These are phyloP conservation scores for Isoperla grammatica DNA, from an alignment of 2,888 invertebrate genomes.

Conservation along the genomic window DNA sequence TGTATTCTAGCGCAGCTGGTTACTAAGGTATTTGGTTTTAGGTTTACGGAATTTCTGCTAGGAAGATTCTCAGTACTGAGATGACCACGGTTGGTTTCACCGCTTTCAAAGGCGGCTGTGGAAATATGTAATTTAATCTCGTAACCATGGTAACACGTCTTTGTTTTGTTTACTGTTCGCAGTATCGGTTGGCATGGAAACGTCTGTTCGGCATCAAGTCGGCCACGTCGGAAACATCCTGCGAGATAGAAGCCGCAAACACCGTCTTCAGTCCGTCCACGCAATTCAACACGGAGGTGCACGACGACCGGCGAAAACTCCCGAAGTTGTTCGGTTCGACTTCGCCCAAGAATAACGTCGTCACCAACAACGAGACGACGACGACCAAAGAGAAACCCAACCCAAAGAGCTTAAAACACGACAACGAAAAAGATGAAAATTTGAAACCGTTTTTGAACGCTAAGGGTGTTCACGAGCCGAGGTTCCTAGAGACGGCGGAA, in stretches of 20 bases:
- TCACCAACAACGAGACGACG: too few relatives aligned
- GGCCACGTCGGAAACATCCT: conserved; percentile 19
- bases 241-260: conserved; percentile 24
- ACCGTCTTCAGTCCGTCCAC: conserved; percentile 25
- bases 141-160: too few relatives aligned
- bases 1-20: too few relatives aligned
- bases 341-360: too few relatives aligned
- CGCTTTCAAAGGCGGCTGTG: too few relatives aligned
- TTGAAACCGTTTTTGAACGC: too few relatives aligned
- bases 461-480: neutral
- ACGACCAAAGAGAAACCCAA: neutral
- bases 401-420: neutral
- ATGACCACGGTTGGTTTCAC: too few relatives aligned
- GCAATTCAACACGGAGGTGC: conserved; percentile 18
- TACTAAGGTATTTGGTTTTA: too few relatives aligned
- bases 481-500: neutral
- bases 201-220: conserved; percentile 29
- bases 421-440: too few relatives aligned
- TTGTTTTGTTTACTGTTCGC: conserved; percentile 6
- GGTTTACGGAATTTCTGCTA: too few relatives aligned
- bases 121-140: too few relatives aligned
- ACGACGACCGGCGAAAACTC: neutral
- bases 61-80: too few relatives aligned
- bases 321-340: neutral
- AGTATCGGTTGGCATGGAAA: conserved; percentile 36